phyloP scores from a whole-genome alignment of 2,113 vertebrate species.

The Motacilla tschutschensis region DNA sequence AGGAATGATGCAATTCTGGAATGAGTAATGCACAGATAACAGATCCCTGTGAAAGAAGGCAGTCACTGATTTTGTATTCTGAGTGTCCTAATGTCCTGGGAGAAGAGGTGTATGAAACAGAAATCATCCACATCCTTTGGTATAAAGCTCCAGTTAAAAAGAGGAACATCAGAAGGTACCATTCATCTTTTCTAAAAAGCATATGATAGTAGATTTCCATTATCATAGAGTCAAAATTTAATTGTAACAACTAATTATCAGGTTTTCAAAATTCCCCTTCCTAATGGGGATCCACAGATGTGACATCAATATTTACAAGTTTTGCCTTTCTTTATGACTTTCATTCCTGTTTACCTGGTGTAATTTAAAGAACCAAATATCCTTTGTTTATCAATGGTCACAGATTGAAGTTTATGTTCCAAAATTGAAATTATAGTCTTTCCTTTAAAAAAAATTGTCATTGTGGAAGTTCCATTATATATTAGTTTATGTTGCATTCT shows the following conservation, averaged over 20 bases:
- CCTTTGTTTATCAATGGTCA: background rate
- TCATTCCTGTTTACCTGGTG: background rate
- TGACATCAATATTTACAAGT: background rate
- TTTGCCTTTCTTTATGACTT: background rate
- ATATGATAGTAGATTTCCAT: background rate
- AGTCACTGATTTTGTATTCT: background rate
- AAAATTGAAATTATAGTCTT: background rate
- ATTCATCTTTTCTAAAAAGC: background rate
- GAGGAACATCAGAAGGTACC: background rate
- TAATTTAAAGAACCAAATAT: background rate
- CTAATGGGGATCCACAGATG: background rate
- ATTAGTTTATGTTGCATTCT: background rate
- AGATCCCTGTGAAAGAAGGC: background rate
- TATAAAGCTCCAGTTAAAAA: background rate
- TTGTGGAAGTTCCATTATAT: background rate
- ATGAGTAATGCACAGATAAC: background rate
- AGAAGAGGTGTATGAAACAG: background rate
- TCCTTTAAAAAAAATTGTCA: background rate
- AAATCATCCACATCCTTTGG: background rate
- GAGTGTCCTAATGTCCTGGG: background rate
- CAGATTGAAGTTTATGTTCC: background rate
- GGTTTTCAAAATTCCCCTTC: background rate
- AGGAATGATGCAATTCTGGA: background rate
- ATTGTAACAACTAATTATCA: background rate
- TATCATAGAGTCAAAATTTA: background rate